Base-by-base conservation (phyloP, 2,888 invertebrate genomes). In the Apodemia zela region DNA sequence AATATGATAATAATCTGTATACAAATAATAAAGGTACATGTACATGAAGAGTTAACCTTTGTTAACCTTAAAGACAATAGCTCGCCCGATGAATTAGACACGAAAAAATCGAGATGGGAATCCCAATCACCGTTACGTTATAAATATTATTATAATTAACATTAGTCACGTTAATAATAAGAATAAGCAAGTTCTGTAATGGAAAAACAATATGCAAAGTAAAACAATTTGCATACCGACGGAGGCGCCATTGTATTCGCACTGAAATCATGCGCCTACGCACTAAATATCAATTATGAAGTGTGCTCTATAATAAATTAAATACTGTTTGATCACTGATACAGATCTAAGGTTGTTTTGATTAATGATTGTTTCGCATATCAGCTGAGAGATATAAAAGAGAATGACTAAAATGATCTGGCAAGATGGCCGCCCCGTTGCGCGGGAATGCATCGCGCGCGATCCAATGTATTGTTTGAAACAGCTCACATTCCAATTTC, bases 401-500 rank as follows among this genome's bases (percentile, higher is more conserved):
- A 57, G 62, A 61, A 79, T 76, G 81, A 80, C 79, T 79, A 78
- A 80, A 80, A 78, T 78, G 77, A 81, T 80, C 80, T 78, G 75
- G 74, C 83, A 87, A 88, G 82, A 90, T 89, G 89, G 90, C 89
- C 84, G 89, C 83, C 82, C 80, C 80, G 82, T 78, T 75, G 85
- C 71, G 85, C 77, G 78, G 78, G 72, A 71, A 72, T 70, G 68
- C 71, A 21, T 18, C 18, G 64, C 66, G 64, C 64, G 67, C 66
- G 65, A 62, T 25, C 29, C 59, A 38, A 54, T 66, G 38, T 64
- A 58, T 58, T 58, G 63, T 63, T 63, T 63, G 61, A 57, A 57
- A 57, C 57, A 57, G 57, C 57, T 57, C 25, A 29, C 57, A 57
- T 57, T 57, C 57, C 57, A 8, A 57, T 4, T 29, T 29, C 57